These are phyloP conservation scores for Drosophila austrosaltans DNA, from an alignment of 2,888 invertebrate genomes.

Conservation along the genomic window DNA sequence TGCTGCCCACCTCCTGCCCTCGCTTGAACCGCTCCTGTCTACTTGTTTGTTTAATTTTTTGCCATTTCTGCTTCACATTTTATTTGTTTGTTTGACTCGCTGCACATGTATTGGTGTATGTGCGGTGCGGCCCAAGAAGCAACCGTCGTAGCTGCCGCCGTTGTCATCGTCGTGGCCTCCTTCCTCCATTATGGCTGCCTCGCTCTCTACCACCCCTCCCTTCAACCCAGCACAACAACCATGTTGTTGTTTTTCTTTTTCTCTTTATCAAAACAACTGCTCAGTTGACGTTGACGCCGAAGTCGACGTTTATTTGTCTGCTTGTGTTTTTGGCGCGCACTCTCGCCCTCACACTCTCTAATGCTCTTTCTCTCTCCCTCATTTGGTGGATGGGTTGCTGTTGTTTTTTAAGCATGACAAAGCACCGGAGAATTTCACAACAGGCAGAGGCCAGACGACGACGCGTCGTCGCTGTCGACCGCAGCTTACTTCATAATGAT, in stretches of 20 bases:
- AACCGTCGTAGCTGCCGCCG: constrained; percentile 26
- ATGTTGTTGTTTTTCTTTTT: constrained; percentile 41
- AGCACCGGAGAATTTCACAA: constrained; percentile 80
- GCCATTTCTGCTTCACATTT: constrained; percentile 82
- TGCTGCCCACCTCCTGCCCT: constrained; percentile 26
- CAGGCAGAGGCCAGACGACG: constrained; percentile 47
- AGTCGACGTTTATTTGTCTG: constrained; percentile 35
- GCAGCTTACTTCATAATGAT: constrained; percentile 74
- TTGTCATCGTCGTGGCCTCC: constrained; percentile 36
- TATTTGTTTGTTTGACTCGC: constrained; percentile 82
- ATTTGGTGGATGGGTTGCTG: constrained; percentile 36
- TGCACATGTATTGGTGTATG: constrained; percentile 70
- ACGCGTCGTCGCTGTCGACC: not conserved
- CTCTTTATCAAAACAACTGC: constrained; percentile 57
- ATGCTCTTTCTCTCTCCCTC: constrained; percentile 13
- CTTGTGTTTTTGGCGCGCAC: constrained; percentile 48
- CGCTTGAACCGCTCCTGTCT: constrained; percentile 77
- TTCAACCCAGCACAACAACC: constrained; percentile 14
- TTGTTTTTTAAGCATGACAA: constrained; percentile 72
- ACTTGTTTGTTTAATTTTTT: constrained; percentile 82
- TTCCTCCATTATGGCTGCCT: constrained; percentile 12
- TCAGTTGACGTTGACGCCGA: constrained; percentile 39
- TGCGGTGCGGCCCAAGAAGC: constrained; percentile 54
- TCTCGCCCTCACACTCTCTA: constrained; percentile 36
- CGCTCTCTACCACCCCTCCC: not conserved